Evolutionary conservation across 2,113 vertebrate genomes (phyloP).

Genomic region (Nothobranchius furzeri): DNA sequence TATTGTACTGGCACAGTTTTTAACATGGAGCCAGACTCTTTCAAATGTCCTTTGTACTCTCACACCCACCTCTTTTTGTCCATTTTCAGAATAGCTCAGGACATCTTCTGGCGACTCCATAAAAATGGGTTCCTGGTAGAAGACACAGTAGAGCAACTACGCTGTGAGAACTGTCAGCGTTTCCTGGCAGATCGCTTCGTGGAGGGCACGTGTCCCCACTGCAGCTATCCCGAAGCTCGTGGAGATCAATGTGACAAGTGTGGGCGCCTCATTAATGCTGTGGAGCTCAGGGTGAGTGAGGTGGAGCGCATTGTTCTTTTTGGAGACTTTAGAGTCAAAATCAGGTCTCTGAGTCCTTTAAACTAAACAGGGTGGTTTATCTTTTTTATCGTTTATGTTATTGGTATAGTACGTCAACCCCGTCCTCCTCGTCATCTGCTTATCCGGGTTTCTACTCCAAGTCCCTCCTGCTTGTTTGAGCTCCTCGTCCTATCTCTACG

Average conservation of each 20-base stretch:
- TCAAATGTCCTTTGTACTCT: too few species aligned
- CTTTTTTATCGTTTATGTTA: too few species aligned
- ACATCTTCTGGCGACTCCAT: slow-evolving; percentile 89
- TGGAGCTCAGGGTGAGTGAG: slow-evolving; percentile 88
- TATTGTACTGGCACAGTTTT: too few species aligned
- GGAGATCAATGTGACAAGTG: slow-evolving; percentile 98
- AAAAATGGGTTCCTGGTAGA: slow-evolving; percentile 80
- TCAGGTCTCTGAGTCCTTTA: background rate
- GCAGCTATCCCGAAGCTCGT: slow-evolving; percentile 88
- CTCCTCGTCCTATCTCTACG: too few species aligned
- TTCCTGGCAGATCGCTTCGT: slow-evolving; percentile 97
- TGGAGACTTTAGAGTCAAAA: background rate
- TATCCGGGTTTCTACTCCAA: too few species aligned
- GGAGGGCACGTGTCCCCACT: slow-evolving; percentile 92
- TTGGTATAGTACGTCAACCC: too few species aligned
- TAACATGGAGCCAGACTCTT: too few species aligned
- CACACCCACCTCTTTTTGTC: background rate
- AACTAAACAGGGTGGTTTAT: background rate
- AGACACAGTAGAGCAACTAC: slow-evolving; percentile 90
- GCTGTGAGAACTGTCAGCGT: slow-evolving; percentile 85
- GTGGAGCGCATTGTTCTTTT: background rate
- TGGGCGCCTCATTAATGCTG: slow-evolving; percentile 94
- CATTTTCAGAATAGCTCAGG: slow-evolving; percentile 87
- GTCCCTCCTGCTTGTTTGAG: too few species aligned
- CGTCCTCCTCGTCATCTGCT: too few species aligned